Conservation (phyloP, 2,113 vertebrate species). For the Petaurus breviceps region DNA sequence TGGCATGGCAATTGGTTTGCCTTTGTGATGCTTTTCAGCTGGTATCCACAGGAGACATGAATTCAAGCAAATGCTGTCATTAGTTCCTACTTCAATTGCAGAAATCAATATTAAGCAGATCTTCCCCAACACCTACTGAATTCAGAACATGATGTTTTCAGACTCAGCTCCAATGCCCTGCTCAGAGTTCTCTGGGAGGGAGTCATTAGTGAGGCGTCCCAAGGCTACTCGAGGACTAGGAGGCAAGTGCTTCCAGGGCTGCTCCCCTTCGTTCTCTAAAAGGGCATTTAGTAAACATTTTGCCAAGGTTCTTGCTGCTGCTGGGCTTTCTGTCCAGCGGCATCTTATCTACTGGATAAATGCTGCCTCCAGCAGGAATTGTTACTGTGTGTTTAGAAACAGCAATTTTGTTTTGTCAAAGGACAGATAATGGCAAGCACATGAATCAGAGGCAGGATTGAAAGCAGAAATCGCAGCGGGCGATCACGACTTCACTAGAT, state of each 20-base stretch:
- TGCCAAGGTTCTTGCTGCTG: slow-evolving; percentile 41
- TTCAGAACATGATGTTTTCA: background rate
- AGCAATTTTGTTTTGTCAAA: slow-evolving; percentile 19
- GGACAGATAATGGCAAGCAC: background rate
- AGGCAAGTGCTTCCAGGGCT: slow-evolving; percentile 32
- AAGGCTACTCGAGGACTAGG: background rate
- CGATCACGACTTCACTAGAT: background rate
- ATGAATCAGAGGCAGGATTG: background rate
- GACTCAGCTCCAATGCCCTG: background rate
- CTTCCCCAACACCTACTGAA: background rate
- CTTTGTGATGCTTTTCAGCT: slow-evolving; percentile 23
- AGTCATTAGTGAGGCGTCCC: slow-evolving; percentile 30
- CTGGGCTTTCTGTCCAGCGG: slow-evolving; percentile 17
- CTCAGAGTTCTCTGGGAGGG: background rate
- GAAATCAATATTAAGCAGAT: slow-evolving; percentile 1
- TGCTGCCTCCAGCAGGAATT: slow-evolving; percentile 22
- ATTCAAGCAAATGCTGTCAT: slow-evolving; percentile 56
- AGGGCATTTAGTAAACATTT: slow-evolving; percentile 53
- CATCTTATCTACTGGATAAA: slow-evolving; percentile 32
- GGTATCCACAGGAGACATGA: slow-evolving; percentile 30
- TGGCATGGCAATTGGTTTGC: background rate
- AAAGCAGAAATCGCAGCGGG: background rate
- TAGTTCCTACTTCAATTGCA: slow-evolving; percentile 48
- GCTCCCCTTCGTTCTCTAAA: slow-evolving; percentile 33
- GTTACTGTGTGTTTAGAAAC: slow-evolving; percentile 41